Percentiles rank a stretch among this genome's conserved stretches.
Evolutionary conservation across 2,113 vertebrate genomes (phyloP).

Genomic region (Elanoides forficatus): DNA sequence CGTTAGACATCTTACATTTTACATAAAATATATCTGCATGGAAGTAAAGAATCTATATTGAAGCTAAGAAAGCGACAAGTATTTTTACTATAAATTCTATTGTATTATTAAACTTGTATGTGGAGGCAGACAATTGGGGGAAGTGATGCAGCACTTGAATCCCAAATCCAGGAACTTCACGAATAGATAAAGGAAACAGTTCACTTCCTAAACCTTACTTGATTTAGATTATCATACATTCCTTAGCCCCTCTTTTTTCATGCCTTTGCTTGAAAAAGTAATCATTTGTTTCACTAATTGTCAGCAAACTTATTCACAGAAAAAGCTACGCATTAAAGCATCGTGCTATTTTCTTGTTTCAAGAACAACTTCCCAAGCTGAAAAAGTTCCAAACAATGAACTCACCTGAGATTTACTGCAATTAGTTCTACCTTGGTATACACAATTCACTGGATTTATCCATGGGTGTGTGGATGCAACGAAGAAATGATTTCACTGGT

Average conservation of each 20-base stretch:
- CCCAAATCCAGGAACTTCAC: background rate
- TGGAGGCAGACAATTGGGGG: background rate
- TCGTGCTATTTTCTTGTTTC: background rate
- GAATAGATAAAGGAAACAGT: background rate
- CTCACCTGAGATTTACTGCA: background rate
- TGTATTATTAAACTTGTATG: background rate
- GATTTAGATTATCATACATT: background rate
- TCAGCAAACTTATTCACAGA: background rate
- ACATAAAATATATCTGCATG: background rate
- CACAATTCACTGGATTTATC: background rate
- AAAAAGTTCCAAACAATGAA: background rate
- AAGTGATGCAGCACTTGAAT: background rate
- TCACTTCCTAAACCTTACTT: background rate
- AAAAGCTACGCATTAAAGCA: background rate
- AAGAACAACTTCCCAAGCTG: background rate
- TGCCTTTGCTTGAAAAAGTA: background rate
- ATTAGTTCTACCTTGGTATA: background rate
- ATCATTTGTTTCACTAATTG: background rate
- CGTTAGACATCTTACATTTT: background rate
- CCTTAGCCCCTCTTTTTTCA: background rate
- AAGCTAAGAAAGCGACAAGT: background rate
- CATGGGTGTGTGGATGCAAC: background rate
- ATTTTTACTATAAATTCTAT: background rate
- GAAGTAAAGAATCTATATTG: background rate
- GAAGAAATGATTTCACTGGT: background rate